Evolutionary conservation across 2,888 invertebrate species (phyloP).

Genomic region (Drosophila tripunctata): DNA sequence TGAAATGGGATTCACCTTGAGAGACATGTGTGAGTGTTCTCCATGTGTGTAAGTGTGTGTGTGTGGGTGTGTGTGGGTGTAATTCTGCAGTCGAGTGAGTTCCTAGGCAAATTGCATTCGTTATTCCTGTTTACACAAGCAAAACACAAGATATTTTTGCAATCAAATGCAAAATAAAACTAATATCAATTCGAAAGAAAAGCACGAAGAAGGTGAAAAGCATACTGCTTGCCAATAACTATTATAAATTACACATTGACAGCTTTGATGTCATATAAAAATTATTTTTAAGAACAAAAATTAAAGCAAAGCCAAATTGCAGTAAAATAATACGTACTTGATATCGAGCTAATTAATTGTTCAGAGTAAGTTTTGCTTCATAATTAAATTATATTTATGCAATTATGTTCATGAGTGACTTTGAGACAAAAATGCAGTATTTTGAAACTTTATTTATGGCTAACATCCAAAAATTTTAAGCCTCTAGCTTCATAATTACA

Average conservation of each 20-base stretch:
- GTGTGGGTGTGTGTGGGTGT: neutral
- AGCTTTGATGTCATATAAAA: neutral
- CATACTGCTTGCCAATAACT: neutral
- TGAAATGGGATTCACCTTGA: constrained; percentile 19
- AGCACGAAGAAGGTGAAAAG: neutral
- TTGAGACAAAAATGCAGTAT: too few relatives aligned
- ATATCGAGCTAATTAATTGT: too few relatives aligned
- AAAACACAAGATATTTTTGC: constrained; percentile 10
- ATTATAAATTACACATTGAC: neutral
- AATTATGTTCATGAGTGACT: too few relatives aligned
- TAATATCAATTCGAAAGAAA: neutral
- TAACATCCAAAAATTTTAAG: too few relatives aligned
- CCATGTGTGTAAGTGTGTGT: neutral
- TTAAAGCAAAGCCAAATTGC: too few relatives aligned
- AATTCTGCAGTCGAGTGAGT: constrained; percentile 1
- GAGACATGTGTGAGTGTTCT: neutral
- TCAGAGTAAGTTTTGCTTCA: too few relatives aligned
- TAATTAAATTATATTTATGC: too few relatives aligned
- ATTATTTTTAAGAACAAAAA: neutral
- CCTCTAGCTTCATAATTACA: too few relatives aligned
- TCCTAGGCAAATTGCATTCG: constrained; percentile 37
- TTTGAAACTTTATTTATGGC: too few relatives aligned
- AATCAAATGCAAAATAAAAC: constrained; percentile 4
- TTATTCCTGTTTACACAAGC: constrained; percentile 8
- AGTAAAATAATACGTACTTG: too few relatives aligned